Evolutionary conservation across 1,140 invertebrate genomes (phyloP), one percentile per base, ranked within the genome.

Genomic region (Rhopalosiphum maidis): DNA sequence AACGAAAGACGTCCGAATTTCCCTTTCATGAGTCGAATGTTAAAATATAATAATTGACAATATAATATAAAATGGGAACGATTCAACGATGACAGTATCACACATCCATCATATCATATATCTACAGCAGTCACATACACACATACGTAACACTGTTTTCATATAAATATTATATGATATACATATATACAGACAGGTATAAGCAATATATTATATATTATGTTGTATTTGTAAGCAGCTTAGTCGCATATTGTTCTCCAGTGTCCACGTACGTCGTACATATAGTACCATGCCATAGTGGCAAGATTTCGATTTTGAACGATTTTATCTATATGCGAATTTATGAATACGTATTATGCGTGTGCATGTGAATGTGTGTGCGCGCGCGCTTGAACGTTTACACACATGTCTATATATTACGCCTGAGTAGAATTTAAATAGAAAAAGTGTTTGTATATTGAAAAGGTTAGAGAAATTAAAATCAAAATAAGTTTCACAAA

Each of bases 21-120:
- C 54, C 89, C 55, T 90, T 90, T 90, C 89, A 43, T 43, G 89
- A 90, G 55, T 68, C 23, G 89, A 90, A 90, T 90, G 89, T 25
- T 90, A 68, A 68, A 90, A 15, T n/a, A n/a, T n/a, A n/a, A 37
- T 41, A 87, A n/a, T 30, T 68, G 41, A 90, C 37, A 60, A 60
- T 60, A 90, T 41, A 25, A 60, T 55, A 89, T 37, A 37, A n/a
- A 89, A 90, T 90, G 46, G 30, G n/a, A 60, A 90, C 55, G 89
- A 41, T 35, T 60, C n/a, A 60, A 90, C 55, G 89, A 41, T 22
- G 88, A 89, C n/a, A 37, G 21, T 35, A 23, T 54, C 18, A 87
- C 35, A 89, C 21, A n/a, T 46, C 9, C 87, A 35, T 48, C 46
- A 48, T 86, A 85, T 48, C 11, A 46, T 46, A 46, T 46, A 46